Conservation (phyloP, 1,140 invertebrate genomes). For the Drosophila tsacasi region DNA sequence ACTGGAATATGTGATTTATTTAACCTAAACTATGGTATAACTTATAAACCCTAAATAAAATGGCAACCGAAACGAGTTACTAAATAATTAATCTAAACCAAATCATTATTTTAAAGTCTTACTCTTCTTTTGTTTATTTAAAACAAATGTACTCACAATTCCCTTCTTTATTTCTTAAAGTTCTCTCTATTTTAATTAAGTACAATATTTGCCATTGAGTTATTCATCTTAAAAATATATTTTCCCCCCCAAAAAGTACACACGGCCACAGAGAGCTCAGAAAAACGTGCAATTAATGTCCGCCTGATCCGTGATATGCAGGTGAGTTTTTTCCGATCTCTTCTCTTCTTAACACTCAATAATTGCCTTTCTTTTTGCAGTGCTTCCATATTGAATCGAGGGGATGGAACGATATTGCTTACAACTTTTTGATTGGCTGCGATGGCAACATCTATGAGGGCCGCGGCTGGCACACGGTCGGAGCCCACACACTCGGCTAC, state of each 20-base stretch:
- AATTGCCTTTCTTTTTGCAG: slow-evolving; percentile 72
- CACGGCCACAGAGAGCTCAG: slow-evolving; percentile 85
- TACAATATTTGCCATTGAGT: background rate
- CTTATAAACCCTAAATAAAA: too few species aligned
- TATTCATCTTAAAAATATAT: background rate
- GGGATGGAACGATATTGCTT: slow-evolving; percentile 87
- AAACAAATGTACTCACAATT: too few species aligned
- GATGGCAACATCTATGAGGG: slow-evolving; percentile 89
- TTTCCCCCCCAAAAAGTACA: slow-evolving; percentile 75
- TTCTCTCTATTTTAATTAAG: background rate
- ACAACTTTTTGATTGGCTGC: slow-evolving; percentile 89
- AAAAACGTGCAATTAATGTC: slow-evolving; percentile 84
- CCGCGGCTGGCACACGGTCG: slow-evolving; percentile 88
- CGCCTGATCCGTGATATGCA: slow-evolving; percentile 85
- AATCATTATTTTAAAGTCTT: too few species aligned
- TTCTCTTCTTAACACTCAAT: background rate
- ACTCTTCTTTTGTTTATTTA: too few species aligned
- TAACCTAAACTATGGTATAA: background rate
- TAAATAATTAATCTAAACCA: too few species aligned
- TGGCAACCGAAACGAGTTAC: too few species aligned
- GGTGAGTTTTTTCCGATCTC: slow-evolving; percentile 34
- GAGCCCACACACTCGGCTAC: slow-evolving; percentile 89
- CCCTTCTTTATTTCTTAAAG: background rate
- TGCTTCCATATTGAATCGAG: slow-evolving; percentile 86
- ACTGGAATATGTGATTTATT: background rate